Base-by-base conservation (phyloP, 1,140 invertebrate genomes). In the Calephelis virginiensis region DNA sequence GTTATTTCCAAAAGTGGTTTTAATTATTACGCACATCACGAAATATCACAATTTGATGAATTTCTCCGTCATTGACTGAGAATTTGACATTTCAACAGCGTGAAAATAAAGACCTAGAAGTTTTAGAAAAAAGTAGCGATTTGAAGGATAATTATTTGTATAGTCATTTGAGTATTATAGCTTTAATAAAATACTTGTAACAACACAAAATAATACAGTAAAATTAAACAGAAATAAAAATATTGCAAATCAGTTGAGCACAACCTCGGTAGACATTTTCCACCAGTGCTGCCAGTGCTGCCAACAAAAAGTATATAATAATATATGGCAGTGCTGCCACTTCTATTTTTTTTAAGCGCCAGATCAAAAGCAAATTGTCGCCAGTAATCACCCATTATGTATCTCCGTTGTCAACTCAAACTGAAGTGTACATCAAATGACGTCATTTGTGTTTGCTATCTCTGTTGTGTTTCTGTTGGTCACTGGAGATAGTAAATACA, bases 81-180 rank as follows among this genome's bases (percentile, higher is more conserved):
- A 82, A 77, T 87, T 81, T 89, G 85, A 89, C 86, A 81, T 86
- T 85, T 88, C 81, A 74, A 77, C 77, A 82, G 75, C 76, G 74
- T 82, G 75, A 82, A 76, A 72, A 64, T 61, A 71, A 53, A 28
- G 46, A 66, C 69, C 61, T 69, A 64, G 28, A 56, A 56, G 28
- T 56, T 56, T 37, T n/a, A 28, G 53, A 56, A 8, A 28, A 17
- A 53, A 53, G 6, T 53, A 17, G 2, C 5, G 6, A 10, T 53
- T 5, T 17, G 14, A 12, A 12, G 40, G 8, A 43, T 43, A 6
- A 8, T 28, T 11, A 12, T 37, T 56, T 37, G 6, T 6, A 37
- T 56, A 17, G 50, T 56, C 17, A 56, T 37, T 37, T 5, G 12
- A 56, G 17, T 56, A 56, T 56, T 43, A 43, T 43, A 8, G 8